Percentiles rank a stretch among this genome's conserved stretches.
Conservation (phyloP, 2,888 invertebrate genomes). For the Metacarcinus magister region DNA sequence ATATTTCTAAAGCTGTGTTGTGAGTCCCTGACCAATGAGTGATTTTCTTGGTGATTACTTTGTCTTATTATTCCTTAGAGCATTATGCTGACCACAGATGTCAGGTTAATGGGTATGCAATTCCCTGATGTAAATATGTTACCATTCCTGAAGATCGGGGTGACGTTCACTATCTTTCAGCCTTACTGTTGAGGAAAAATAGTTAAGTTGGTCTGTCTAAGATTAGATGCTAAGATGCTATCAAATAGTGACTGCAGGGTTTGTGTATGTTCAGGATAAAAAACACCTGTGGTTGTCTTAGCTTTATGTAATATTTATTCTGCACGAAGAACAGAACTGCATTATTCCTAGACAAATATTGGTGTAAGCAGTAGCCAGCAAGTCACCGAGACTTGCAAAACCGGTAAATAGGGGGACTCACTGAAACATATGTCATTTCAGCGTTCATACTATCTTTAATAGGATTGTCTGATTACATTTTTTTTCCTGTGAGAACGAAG, state of each 20-base stretch:
- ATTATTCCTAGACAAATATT: neutral
- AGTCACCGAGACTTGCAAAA: neutral
- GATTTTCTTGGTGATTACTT: too few species aligned
- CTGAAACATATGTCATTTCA: neutral
- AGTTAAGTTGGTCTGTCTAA: neutral
- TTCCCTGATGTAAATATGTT: too few species aligned
- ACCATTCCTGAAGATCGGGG: too few species aligned
- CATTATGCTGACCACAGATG: too few species aligned
- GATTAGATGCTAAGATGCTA: neutral
- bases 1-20: too few species aligned
- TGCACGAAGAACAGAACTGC: slow-evolving; percentile 33
- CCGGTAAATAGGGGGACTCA: slow-evolving; percentile 14
- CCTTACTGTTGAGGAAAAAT: neutral
- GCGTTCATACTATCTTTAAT: slow-evolving; percentile 26
- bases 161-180: neutral
- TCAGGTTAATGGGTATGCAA: too few species aligned
- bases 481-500: neutral
- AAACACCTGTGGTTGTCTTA: neutral
- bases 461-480: slow-evolving; percentile 35
- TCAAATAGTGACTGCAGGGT: neutral
- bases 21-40: too few species aligned
- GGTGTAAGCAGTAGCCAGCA: neutral
- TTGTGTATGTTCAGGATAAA: neutral
- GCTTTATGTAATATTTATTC: slow-evolving; percentile 38
- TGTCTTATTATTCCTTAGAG: too few species aligned